Percentiles rank a stretch among this genome's conserved stretches.
phyloP scores from a whole-genome alignment of 2,113 vertebrate species.

The Speoplatyrhinus poulsoni region DNA sequence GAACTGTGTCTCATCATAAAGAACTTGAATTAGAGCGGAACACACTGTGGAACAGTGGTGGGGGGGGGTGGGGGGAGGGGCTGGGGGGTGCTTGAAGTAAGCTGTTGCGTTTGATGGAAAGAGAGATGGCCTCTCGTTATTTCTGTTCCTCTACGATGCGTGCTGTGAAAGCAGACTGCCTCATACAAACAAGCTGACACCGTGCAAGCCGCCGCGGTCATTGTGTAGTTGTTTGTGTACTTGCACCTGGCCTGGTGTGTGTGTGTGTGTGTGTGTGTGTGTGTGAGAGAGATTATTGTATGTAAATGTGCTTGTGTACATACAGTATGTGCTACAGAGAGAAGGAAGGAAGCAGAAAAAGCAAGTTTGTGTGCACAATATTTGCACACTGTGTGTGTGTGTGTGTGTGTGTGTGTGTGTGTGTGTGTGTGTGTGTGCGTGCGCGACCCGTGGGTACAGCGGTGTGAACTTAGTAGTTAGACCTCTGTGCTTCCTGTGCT shows the following conservation, averaged over 20 bases:
- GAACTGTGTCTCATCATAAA: conserved; percentile 5
- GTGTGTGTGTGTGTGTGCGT: background rate
- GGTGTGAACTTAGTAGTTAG: too few species aligned
- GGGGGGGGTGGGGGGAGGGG: background rate
- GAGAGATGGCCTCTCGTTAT: background rate
- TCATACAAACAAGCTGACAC: conserved; percentile 23
- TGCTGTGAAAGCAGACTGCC: conserved; percentile 32
- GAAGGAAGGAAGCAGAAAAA: background rate
- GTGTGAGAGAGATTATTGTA: background rate
- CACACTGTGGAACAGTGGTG: conserved; percentile 20
- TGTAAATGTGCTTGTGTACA: background rate
- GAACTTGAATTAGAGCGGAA: conserved; percentile 6
- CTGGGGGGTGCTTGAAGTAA: background rate
- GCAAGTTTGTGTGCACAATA: background rate
- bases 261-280: conserved; percentile 1
- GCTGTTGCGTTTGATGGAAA: background rate
- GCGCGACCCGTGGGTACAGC: too few species aligned
- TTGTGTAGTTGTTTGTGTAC: conserved; percentile 33
- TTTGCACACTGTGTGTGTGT: background rate
- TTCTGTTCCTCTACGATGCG: conserved; percentile 7
- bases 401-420: conserved; percentile 11
- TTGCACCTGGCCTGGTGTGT: conserved; percentile 29
- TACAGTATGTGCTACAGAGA: background rate
- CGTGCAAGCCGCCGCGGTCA: conserved; percentile 6
- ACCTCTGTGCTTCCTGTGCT: too few species aligned